Evolutionary conservation across 2,113 vertebrate species (phyloP).

Genomic region (Nyctibius bracteatus): DNA sequence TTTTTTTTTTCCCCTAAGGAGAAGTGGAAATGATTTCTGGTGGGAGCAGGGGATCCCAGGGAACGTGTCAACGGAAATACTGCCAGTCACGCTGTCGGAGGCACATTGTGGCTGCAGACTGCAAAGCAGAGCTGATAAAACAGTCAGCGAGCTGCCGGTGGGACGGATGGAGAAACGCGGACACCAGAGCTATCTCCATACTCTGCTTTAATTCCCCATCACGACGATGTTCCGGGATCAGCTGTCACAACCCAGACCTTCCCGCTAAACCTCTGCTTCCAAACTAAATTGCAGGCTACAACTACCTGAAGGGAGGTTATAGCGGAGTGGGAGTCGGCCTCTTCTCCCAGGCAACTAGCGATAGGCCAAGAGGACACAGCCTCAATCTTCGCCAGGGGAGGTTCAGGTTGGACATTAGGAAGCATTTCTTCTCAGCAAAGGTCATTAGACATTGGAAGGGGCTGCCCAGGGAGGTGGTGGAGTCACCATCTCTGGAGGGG

Average conservation of each 20-base stretch:
- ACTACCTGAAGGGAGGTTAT: too few species aligned
- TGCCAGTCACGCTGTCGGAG: neutral
- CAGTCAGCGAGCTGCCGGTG: fast-evolving
- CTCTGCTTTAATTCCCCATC: neutral
- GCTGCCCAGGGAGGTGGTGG: too few species aligned
- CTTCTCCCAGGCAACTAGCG: too few species aligned
- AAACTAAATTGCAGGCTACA: too few species aligned
- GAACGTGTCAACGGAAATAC: neutral
- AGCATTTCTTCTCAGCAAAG: too few species aligned
- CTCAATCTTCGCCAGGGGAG: too few species aligned
- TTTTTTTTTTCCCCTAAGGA: neutral
- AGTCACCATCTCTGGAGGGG: too few species aligned
- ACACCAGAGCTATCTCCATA: fast-evolving
- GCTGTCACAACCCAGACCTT: neutral
- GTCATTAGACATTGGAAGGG: too few species aligned
- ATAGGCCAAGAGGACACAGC: too few species aligned
- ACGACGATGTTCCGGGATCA: fast-evolving
- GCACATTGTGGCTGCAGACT: neutral
- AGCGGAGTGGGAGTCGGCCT: too few species aligned
- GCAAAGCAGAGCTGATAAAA: neutral
- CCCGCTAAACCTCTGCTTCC: neutral
- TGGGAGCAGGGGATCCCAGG: neutral
- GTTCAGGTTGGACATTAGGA: too few species aligned
- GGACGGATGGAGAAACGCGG: neutral
- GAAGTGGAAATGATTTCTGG: neutral